These are phyloP conservation scores for Masticophis lateralis DNA, from an alignment of 2,797 vertebrate genomes.

Conservation along the genomic window DNA sequence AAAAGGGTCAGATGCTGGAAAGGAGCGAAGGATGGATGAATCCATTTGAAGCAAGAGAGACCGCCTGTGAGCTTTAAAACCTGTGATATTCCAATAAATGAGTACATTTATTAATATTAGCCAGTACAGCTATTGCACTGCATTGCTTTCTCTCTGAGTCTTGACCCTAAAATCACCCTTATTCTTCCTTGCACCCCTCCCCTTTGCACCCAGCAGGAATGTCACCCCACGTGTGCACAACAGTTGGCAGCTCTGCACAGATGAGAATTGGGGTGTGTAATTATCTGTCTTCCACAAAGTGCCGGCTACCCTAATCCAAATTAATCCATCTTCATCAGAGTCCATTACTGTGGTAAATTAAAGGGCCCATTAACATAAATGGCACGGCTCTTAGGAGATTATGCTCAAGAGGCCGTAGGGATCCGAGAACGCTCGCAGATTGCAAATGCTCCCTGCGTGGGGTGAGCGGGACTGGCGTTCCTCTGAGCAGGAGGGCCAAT, in stretches of 20 bases:
- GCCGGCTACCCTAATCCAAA: slow-evolving; percentile 68
- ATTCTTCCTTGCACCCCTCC: background rate
- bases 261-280: slow-evolving; percentile 24
- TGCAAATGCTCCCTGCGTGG: background rate
- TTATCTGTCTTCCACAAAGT: slow-evolving; percentile 41
- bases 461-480: slow-evolving; percentile 14
- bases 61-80: background rate
- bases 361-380: slow-evolving; percentile 69
- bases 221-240: slow-evolving; percentile 2
- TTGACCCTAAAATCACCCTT: background rate
- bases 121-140: background rate
- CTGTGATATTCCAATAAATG: background rate
- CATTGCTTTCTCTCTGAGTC: background rate
- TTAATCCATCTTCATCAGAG: slow-evolving; percentile 73
- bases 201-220: background rate
- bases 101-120: background rate
- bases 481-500: background rate
- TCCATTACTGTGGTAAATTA: slow-evolving; percentile 74
- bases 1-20: background rate
- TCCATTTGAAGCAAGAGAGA: no score
- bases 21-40: background rate
- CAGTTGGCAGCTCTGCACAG: slow-evolving; percentile 34
- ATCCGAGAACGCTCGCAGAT: slow-evolving; percentile 46
- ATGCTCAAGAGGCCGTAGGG: slow-evolving; percentile 44
- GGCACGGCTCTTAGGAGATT: slow-evolving; percentile 59